Percentiles rank a stretch among this genome's conserved stretches.
These are phyloP conservation scores for Medauroidea extradentata DNA, from an alignment of 1,140 invertebrate genomes.

Conservation along the genomic window DNA sequence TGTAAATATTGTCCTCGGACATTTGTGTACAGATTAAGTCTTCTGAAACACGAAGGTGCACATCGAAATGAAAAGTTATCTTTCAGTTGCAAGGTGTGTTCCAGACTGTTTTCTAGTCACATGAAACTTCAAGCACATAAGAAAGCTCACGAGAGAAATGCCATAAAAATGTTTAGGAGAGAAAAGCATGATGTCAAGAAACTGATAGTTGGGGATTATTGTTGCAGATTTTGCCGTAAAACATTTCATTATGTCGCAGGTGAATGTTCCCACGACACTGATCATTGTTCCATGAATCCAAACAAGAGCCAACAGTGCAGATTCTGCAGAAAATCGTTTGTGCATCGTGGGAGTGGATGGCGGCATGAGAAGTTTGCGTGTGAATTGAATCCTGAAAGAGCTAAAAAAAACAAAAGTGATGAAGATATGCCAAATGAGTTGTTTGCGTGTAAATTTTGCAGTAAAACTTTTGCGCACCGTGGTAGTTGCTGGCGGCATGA, in stretches of 20 bases:
- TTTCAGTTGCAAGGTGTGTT: not conserved
- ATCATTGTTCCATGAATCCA: too few species aligned
- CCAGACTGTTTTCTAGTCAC: not conserved
- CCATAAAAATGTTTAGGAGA: too few species aligned
- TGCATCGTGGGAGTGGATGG: conserved; percentile 1
- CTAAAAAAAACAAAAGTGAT: not conserved
- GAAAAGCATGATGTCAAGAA: too few species aligned
- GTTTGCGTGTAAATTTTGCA: not conserved
- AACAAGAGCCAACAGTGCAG: not conserved
- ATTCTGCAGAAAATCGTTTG: not conserved
- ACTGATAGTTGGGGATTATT: too few species aligned
- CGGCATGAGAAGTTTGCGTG: not conserved
- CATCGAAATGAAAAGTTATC: not conserved
- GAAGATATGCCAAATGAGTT: not conserved
- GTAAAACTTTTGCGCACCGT: not conserved
- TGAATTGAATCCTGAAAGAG: not conserved
- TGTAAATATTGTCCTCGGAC: not conserved
- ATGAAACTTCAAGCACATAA: not conserved
- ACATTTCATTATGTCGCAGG: too few species aligned
- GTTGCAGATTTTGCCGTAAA: too few species aligned
- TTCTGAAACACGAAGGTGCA: conserved; percentile 1
- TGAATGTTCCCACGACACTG: too few species aligned
- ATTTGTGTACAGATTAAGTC: not conserved
- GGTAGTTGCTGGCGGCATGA: not conserved
- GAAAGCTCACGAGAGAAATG: not conserved